Base-by-base conservation (phyloP, 2,797 vertebrate species). In the Lacerta viridis region DNA sequence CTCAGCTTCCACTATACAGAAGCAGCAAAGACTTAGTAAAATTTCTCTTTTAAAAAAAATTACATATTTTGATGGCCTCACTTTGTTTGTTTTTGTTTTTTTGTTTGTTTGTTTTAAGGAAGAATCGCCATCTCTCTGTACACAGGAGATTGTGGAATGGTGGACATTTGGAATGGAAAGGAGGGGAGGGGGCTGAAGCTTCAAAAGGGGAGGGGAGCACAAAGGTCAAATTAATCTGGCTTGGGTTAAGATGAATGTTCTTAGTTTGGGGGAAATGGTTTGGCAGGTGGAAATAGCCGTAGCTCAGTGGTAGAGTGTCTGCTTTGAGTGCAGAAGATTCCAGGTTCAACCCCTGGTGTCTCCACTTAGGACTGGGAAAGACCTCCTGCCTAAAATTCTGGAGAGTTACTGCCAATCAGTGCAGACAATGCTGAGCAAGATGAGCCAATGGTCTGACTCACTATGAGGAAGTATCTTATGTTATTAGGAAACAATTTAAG, bases 1-100 rank as follows among this genome's bases (percentile, higher is more conserved):
- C n/a, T 83, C 71, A 76, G 72, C 87, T 77, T 77, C 61, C 15
- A 33, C 72, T 77, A 68, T 76, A 76, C 76, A 59, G 86, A 55
- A 82, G 43, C 7, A 50, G 59, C 41, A 68, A 76, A 76, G 59
- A 77, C 15, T 61, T 66, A 33, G 74, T 29, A 43, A 46, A 50
- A 64, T 76, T n/a, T 72, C 33, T 59, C 41, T 84, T 74, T 82
- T 87, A 43, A 68, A 18, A 43, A 68, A 18, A 83, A 83, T 50
- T 83, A 77, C 39, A 66, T 15, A 27, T 36, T 77, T 88, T 83
- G 72, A 83, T 88, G 43, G 59, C 13, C n/a, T 75, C 10, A 25
- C 29, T 74, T 81, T 74, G 2, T 50, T 50, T 50, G 9, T 33
- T 33, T 10, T 46, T 46, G 8, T 46, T 46, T 59, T 1, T 46